Conservation (phyloP, 92 coral and sea anemone species). For the Zoanthus solanderi region DNA sequence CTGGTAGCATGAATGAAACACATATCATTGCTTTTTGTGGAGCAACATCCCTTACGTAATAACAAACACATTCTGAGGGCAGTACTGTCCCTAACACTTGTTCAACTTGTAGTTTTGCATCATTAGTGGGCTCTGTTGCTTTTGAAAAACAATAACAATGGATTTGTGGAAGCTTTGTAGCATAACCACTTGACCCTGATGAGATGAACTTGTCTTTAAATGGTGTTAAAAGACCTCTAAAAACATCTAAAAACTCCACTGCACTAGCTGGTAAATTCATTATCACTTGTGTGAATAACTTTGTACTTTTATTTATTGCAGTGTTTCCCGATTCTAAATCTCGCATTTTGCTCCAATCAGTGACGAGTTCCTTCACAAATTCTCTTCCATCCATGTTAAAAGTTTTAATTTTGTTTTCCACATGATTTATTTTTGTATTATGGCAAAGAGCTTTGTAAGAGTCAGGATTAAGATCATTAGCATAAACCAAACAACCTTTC, state of each 20-base stretch:
- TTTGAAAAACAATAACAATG: slow-evolving; percentile 99
- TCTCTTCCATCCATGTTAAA: slow-evolving; percentile 94
- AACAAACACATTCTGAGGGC: slow-evolving; percentile 63
- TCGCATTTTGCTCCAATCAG: slow-evolving; percentile 29
- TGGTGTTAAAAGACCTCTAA: slow-evolving; percentile 73
- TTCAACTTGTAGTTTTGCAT: slow-evolving; percentile 83
- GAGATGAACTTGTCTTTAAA: slow-evolving; percentile 47
- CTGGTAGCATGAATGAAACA: slow-evolving; percentile 87
- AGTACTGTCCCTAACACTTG: slow-evolving; percentile 64
- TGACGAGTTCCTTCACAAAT: slow-evolving; percentile 72
- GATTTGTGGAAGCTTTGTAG: slow-evolving; percentile 72
- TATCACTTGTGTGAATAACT: slow-evolving; percentile 77
- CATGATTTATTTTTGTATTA: slow-evolving; percentile 85
- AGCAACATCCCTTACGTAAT: slow-evolving; percentile 93
- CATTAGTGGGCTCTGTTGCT: slow-evolving; percentile 73
- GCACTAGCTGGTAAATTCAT: slow-evolving; percentile 99
- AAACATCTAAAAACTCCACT: slow-evolving; percentile 84
- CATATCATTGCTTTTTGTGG: slow-evolving; percentile 97
- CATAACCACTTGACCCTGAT: not conserved
- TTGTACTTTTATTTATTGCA: not conserved
- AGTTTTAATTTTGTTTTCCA: slow-evolving; percentile 65
- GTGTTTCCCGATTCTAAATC: not conserved
- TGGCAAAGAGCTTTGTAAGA: slow-evolving; percentile 80
- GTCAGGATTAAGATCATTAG: slow-evolving; percentile 91
- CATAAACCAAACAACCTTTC: slow-evolving; percentile 94